A percentile compares a stretch with the other conserved stretches of the same genome.
Conservation (phyloP, 2,888 invertebrate species). For the Drosophila austrosaltans region DNA sequence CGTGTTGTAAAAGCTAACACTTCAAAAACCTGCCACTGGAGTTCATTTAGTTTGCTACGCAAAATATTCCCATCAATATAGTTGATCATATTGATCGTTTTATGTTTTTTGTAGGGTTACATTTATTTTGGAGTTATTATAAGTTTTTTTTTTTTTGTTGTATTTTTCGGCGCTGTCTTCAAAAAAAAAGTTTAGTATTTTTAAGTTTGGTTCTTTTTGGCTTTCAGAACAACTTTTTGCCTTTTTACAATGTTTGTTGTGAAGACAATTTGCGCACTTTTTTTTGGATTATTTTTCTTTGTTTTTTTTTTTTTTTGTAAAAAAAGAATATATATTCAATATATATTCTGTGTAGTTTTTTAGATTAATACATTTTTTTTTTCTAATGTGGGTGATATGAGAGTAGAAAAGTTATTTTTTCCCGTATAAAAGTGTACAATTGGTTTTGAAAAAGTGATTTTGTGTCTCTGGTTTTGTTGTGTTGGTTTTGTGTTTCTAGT, state of each 20-base stretch:
- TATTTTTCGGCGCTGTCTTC: slow-evolving; percentile 56
- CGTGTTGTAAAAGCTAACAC: slow-evolving; percentile 3
- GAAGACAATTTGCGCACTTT: slow-evolving; percentile 59
- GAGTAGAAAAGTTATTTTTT: slow-evolving; percentile 24
- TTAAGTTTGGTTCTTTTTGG: slow-evolving; percentile 11
- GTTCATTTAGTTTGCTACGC: background rate
- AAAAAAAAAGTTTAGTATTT: slow-evolving; percentile 22
- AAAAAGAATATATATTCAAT: slow-evolving; percentile 17
- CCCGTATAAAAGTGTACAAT: slow-evolving; percentile 29
- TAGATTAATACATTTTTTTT: background rate
- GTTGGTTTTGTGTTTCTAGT: slow-evolving; percentile 15
- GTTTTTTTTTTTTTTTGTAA: slow-evolving; percentile 36
- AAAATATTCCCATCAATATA: background rate
- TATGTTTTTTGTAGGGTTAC: slow-evolving; percentile 5
- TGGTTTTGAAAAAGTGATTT: background rate
- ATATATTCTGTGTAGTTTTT: background rate
- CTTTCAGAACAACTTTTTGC: slow-evolving; percentile 14
- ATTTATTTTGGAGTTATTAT: slow-evolving; percentile 25
- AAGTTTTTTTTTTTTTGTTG: slow-evolving; percentile 16
- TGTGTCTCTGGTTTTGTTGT: background rate
- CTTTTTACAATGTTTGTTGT: slow-evolving; percentile 36
- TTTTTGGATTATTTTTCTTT: slow-evolving; percentile 59
- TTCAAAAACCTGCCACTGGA: background rate
- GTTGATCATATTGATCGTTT: background rate
- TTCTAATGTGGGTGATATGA: background rate